phyloP scores from a whole-genome alignment of 2,797 vertebrate genomes.

The Bradypodion ventrale region DNA sequence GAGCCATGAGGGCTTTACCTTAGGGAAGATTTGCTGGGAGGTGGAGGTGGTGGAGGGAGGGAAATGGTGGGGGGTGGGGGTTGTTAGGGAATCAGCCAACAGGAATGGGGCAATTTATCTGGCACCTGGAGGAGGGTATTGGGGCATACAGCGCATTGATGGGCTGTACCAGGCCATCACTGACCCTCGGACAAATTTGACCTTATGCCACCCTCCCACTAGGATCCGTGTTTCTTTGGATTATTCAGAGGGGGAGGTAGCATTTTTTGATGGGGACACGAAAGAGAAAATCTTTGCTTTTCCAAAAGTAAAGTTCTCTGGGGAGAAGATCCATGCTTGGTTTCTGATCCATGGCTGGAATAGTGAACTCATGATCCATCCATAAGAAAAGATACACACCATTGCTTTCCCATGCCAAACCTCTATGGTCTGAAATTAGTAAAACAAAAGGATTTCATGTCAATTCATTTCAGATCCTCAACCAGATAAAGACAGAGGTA shows the following conservation, averaged over 20 bases:
- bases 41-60: not conserved
- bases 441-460: too few species aligned
- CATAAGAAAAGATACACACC: not conserved
- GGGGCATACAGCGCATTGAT: not conserved
- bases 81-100: not conserved
- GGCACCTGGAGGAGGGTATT: not conserved
- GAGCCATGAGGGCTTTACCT: not conserved
- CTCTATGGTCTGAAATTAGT: not conserved
- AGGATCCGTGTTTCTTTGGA: slow-evolving; percentile 8
- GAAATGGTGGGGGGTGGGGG: slow-evolving; percentile 6
- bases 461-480: not conserved
- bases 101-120: not conserved
- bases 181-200: not conserved
- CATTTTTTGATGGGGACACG: slow-evolving; percentile 6
- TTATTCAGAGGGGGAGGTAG: not conserved
- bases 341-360: slow-evolving; percentile 9
- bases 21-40: slow-evolving; percentile 20
- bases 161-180: not conserved
- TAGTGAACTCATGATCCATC: not conserved
- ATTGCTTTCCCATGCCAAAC: not conserved
- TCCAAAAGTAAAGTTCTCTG: not conserved
- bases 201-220: not conserved
- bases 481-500: not conserved
- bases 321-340: slow-evolving; percentile 4
- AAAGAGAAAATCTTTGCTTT: not conserved